Conservation (phyloP, 1,140 invertebrate species). For the Atopsyche davidsoni region DNA sequence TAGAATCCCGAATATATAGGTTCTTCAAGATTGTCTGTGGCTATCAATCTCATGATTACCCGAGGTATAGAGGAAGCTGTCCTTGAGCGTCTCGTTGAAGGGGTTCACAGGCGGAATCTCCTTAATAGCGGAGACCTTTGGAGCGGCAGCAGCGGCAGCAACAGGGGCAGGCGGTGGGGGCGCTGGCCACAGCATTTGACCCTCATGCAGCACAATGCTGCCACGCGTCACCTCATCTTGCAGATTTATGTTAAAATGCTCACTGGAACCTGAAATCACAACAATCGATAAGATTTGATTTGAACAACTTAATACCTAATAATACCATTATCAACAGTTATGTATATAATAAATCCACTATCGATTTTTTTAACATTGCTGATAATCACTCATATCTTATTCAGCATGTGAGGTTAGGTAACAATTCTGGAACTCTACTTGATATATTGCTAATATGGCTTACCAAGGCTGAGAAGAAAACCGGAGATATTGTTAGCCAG, state of each 20-base stretch:
- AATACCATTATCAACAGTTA: too few species aligned
- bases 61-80: constrained; percentile 63
- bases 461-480: constrained; percentile 73
- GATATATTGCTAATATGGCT: constrained; percentile 9
- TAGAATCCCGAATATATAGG: too few species aligned
- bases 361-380: too few species aligned
- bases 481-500: constrained; percentile 91
- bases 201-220: constrained; percentile 68
- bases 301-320: too few species aligned
- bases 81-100: constrained; percentile 56
- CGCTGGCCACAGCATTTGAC: constrained; percentile 75
- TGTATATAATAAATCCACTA: too few species aligned
- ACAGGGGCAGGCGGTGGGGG: constrained; percentile 54
- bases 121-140: constrained; percentile 40
- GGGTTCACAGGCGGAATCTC: constrained; percentile 40
- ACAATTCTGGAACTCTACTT: neutral
- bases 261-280: constrained; percentile 53
- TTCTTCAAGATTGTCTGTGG: too few species aligned
- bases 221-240: constrained; percentile 84
- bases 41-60: constrained; percentile 50
- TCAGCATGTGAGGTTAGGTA: neutral
- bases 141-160: constrained; percentile 40
- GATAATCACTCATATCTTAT: too few species aligned
- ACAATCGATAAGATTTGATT: neutral
- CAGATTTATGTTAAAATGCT: constrained; percentile 74